Percentiles rank a stretch among this genome's conserved stretches.
These are phyloP conservation scores for Eurois occulta DNA, from an alignment of 2,888 invertebrate species.

Conservation along the genomic window DNA sequence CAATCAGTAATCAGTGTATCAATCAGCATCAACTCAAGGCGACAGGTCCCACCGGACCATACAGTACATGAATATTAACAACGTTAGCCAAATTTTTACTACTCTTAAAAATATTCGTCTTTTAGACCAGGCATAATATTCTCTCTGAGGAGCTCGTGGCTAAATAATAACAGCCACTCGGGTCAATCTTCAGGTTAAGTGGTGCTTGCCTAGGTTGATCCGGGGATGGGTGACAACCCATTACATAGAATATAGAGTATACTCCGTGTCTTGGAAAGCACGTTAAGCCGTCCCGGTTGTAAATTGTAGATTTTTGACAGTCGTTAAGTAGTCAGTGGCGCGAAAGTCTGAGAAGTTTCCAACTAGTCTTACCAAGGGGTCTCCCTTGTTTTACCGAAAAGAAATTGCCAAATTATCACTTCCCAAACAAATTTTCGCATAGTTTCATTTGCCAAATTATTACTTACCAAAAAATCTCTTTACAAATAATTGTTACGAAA, in stretches of 20 bases:
- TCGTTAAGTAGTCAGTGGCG: background rate
- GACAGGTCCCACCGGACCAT: too few species aligned
- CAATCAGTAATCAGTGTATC: too few species aligned
- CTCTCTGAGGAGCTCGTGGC: background rate
- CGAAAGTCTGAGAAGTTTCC: background rate
- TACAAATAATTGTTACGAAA: too few species aligned
- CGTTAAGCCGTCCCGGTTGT: background rate
- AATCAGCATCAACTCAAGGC: too few species aligned
- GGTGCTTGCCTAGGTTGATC: background rate
- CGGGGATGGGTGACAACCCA: background rate
- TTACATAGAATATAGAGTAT: background rate
- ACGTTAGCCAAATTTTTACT: background rate
- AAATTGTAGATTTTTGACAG: background rate
- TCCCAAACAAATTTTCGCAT: too few species aligned
- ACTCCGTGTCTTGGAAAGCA: background rate
- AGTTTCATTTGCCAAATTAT: too few species aligned
- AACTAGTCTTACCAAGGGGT: background rate
- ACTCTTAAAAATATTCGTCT: background rate
- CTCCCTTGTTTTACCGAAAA: too few species aligned
- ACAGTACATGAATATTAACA: background rate
- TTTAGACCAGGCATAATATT: background rate
- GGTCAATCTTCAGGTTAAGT: background rate
- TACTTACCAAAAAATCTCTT: too few species aligned
- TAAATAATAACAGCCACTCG: background rate
- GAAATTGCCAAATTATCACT: too few species aligned